phyloP scores from a whole-genome alignment of 1,140 invertebrate genomes.

The Lucilia cuprina region DNA sequence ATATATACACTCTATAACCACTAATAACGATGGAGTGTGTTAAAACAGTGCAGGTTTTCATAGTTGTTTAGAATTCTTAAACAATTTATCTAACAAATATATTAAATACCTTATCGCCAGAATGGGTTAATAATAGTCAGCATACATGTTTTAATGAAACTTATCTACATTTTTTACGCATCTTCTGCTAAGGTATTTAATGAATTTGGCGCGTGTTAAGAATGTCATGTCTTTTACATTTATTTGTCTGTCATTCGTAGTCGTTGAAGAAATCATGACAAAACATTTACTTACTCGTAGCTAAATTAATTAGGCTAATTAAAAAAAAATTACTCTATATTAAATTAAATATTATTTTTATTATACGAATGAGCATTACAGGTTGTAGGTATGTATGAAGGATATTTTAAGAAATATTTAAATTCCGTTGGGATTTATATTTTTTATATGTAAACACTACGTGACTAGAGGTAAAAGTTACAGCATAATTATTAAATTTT shows the following conservation, averaged over 20 bases:
- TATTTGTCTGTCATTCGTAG: neutral
- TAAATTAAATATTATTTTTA: neutral
- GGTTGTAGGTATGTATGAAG: neutral
- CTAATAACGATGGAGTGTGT: no score
- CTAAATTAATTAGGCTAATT: neutral
- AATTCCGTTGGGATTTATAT: no score
- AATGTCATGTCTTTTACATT: neutral
- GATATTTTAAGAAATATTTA: neutral
- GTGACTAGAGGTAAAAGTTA: no score
- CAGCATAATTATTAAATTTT: no score
- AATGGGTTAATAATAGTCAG: neutral
- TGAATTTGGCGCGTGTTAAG: neutral
- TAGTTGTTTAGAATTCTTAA: no score
- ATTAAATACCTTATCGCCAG: no score
- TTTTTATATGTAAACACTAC: no score
- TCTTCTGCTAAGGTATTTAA: neutral
- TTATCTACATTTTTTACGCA: neutral
- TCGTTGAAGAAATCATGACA: neutral
- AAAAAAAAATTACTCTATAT: neutral
- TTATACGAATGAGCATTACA: neutral
- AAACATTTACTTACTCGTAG: neutral
- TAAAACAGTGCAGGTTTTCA: no score
- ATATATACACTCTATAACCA: no score
- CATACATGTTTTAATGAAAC: neutral
- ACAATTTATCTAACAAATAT: no score